Conservation (phyloP, 2,888 invertebrate genomes). For the Cyrtodaria siliqua region DNA sequence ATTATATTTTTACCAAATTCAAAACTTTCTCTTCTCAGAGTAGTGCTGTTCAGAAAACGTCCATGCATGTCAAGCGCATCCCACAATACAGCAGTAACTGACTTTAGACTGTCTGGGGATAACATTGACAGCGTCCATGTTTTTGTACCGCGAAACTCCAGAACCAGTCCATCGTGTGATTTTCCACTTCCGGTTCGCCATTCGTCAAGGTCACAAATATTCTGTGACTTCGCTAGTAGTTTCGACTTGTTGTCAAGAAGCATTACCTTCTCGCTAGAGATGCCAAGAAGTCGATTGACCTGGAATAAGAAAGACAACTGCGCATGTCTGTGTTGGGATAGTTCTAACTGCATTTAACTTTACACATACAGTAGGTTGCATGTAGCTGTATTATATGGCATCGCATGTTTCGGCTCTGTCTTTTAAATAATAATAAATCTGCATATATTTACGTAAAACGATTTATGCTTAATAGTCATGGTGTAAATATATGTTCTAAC, state of each 20-base stretch:
- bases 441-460: no score
- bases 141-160: constrained; percentile 89
- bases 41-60: constrained; percentile 77
- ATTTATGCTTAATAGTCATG: no score
- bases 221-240: constrained; percentile 87
- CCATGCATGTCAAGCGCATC: constrained; percentile 88
- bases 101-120: constrained; percentile 87
- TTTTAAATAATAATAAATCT: no score
- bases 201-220: constrained; percentile 88
- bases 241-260: constrained; percentile 89
- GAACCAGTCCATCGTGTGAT: constrained; percentile 88
- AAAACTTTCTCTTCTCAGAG: constrained; percentile 79
- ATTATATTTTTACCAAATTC: constrained; percentile 75
- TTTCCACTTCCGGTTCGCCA: constrained; percentile 89
- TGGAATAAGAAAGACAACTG: constrained; percentile 80
- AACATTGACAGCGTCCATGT: constrained; percentile 87
- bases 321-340: no score
- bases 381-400: no score
- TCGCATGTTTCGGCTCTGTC: no score
- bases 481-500: no score
- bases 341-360: no score
- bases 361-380: no score
- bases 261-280: constrained; percentile 88
- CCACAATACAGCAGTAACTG: constrained; percentile 88
- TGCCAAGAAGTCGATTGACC: constrained; percentile 88